Evolutionary conservation across 1,140 invertebrate genomes (phyloP).

Genomic region (Coenobita brevimanus): DNA sequence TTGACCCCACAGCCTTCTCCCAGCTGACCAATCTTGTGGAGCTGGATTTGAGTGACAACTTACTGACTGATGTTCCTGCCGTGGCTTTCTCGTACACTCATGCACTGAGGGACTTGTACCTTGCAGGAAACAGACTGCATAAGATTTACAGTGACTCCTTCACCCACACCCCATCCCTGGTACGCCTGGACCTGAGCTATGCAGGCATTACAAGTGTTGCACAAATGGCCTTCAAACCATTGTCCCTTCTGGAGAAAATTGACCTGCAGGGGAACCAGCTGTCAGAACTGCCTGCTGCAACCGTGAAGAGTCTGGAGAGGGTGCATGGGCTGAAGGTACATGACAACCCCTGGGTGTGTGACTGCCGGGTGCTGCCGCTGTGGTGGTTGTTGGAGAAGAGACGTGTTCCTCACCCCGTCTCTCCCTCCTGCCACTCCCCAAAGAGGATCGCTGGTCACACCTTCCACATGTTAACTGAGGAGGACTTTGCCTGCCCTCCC

Average conservation of each 20-base stretch:
- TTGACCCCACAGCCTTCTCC: too few species aligned
- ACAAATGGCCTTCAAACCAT: conserved; percentile 85
- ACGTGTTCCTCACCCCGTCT: conserved; percentile 80
- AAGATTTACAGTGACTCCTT: conserved; percentile 83
- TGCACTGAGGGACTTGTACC: conserved; percentile 85
- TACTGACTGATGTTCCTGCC: conserved; percentile 83
- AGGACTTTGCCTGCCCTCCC: too few species aligned
- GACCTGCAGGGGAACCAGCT: conserved; percentile 87
- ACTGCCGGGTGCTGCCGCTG: conserved; percentile 85
- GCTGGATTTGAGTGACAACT: conserved; percentile 88
- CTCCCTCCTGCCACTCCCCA: too few species aligned
- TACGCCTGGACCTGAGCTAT: conserved; percentile 85
- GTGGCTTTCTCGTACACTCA: conserved; percentile 84
- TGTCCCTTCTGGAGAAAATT: conserved; percentile 87
- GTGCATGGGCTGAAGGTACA: conserved; percentile 86
- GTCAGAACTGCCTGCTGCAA: conserved; percentile 77
- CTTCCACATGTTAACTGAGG: conserved; percentile 87
- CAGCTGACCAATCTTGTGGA: conserved; percentile 92
- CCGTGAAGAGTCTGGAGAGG: too few species aligned
- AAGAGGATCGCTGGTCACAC: too few species aligned
- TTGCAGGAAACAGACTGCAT: conserved; percentile 87
- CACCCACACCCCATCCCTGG: conserved; percentile 81
- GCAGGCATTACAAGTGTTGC: conserved; percentile 86
- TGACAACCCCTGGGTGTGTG: conserved; percentile 91
- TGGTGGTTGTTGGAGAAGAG: conserved; percentile 84